Conservation (phyloP, 2,888 invertebrate genomes). For the Torymus texanus region DNA sequence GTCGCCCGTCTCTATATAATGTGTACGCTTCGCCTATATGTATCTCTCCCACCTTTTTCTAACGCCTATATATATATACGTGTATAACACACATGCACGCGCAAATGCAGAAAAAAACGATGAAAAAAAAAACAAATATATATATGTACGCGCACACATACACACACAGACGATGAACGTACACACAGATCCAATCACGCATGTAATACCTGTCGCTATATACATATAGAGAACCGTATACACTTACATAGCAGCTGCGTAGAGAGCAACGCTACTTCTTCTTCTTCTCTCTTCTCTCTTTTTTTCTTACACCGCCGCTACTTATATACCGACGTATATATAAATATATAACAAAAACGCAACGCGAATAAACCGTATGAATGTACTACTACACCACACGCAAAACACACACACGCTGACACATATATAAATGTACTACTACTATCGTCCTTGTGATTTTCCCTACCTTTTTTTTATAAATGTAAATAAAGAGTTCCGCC, state of each 20-base stretch:
- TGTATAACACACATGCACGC: not conserved
- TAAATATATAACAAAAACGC: conserved; percentile 8
- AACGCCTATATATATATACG: too few species aligned
- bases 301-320: conserved; percentile 3
- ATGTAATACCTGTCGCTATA: not conserved
- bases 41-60: too few species aligned
- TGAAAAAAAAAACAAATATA: not conserved
- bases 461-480: conserved; percentile 59
- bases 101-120: conserved; percentile 19
- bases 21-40: too few species aligned
- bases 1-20: not conserved
- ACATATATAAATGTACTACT: conserved; percentile 57
- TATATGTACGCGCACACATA: not conserved
- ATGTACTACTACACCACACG: too few species aligned
- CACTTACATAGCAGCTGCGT: not conserved
- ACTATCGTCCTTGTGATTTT: conserved; percentile 65
- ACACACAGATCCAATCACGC: too few species aligned
- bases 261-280: not conserved
- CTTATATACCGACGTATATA: too few species aligned
- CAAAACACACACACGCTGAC: too few species aligned
- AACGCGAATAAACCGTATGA: conserved; percentile 1
- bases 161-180: not conserved
- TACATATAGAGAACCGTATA: too few species aligned
- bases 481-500: conserved; percentile 66
- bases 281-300: conserved; percentile 4